Conservation (phyloP, 2,113 vertebrate genomes). For the Megaceryle torquata region DNA sequence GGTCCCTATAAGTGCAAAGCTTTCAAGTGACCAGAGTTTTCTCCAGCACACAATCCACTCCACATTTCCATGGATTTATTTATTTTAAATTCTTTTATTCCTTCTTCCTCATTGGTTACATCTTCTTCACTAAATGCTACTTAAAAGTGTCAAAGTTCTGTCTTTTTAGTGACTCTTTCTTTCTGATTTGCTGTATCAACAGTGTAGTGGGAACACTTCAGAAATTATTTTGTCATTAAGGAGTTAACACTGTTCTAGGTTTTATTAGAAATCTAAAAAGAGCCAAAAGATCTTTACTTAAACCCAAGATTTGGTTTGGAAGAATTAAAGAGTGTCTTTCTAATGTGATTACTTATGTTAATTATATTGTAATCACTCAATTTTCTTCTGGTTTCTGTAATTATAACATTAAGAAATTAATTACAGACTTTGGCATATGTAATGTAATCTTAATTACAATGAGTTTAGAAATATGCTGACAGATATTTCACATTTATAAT, state of each 20-base stretch:
- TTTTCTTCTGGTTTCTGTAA: slow-evolving; percentile 29
- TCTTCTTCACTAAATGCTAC: background rate
- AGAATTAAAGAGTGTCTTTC: background rate
- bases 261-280: background rate
- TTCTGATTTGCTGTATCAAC: background rate
- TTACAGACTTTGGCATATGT: background rate
- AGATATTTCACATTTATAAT: background rate
- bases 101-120: background rate
- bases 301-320: background rate
- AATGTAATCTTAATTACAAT: background rate
- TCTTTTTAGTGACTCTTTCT: background rate
- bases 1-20: background rate
- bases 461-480: background rate
- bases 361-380: background rate
- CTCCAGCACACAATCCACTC: background rate
- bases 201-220: background rate
- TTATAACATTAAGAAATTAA: background rate
- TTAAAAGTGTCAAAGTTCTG: background rate
- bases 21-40: slow-evolving; percentile 20
- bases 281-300: background rate
- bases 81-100: background rate
- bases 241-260: background rate
- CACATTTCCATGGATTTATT: background rate
- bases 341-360: background rate
- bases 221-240: background rate